Evolutionary conservation across 2,113 vertebrate genomes (phyloP).

Genomic region (Cyprinus carpio): DNA sequence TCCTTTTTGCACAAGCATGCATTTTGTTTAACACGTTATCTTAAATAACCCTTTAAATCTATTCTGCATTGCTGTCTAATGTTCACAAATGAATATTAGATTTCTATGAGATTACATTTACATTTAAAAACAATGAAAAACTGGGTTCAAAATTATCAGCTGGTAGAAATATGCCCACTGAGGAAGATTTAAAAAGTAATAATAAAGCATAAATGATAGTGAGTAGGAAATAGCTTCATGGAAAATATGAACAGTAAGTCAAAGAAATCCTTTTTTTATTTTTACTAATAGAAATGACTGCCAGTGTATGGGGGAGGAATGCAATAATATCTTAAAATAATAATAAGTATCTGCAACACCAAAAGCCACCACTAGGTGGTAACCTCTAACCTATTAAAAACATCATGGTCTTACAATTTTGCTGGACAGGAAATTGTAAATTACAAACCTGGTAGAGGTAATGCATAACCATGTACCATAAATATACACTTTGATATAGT

Average conservation of each 20-base stretch:
- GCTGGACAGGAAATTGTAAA: neutral
- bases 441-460: neutral
- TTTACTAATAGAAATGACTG: neutral
- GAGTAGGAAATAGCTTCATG: neutral
- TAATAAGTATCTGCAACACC: neutral
- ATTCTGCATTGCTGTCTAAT: neutral
- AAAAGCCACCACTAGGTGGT: neutral
- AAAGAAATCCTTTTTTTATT: neutral
- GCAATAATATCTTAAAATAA: neutral
- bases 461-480: neutral
- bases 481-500: neutral
- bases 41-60: neutral
- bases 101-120: neutral
- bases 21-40: neutral
- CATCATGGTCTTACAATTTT: neutral
- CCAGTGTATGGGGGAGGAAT: neutral
- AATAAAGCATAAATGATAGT: neutral
- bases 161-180: neutral
- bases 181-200: neutral
- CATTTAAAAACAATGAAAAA: neutral
- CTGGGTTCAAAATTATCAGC: neutral
- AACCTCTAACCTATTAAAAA: neutral
- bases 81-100: neutral
- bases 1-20: neutral
- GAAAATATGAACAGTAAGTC: neutral